Evolutionary conservation across 2,113 vertebrate species (phyloP), one percentile per base, ranked within the genome.

Genomic region (Delphinus delphis): DNA sequence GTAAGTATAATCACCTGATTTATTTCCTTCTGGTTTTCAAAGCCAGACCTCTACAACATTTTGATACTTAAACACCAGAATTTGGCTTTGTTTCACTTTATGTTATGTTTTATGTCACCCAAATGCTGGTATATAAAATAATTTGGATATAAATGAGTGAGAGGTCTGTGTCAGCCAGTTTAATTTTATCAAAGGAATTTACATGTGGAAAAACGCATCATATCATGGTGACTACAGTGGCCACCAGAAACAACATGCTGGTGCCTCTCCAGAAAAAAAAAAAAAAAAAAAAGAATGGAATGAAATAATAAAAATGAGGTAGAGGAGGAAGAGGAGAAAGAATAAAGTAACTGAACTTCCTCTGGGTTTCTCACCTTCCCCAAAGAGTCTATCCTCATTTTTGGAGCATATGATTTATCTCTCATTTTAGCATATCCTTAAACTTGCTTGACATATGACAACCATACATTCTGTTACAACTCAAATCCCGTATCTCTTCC

Each of bases 41-140:
- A 95, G 68, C 38, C 44, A 95, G 47, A 92, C 6, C 11, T 81
- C 41, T 65, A 89, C 79, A 95, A 83, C 36, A 90, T 80, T 85
- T 94, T 86, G 36, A 87, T 91, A 83, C 1, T 47, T 76, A 92
- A 8, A 88, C 2, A 74, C 25, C 81, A 11, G 50, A 47, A 82
- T 80, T 41, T 95, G 41, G 23, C 67, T 87, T 92, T 90, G 11
- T 41, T 96, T 79, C 47, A 73, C 67, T 41, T 74, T 77, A 11
- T 89, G 7, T 25, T 77, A n/a, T n/a, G 38, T 93, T 83, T 73
- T 71, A 80, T 84, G 88, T 91, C 47, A 85, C 4, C 1, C 63
- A 71, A 88, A 89, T 60, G 7, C 5, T 81, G 10, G 50, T 73
- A 58, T 41, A 36, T 76, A 91, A 44, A 84, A 80, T 88, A 71